phyloP scores from a whole-genome alignment of 2,888 invertebrate genomes.

The Anodontia alba region DNA sequence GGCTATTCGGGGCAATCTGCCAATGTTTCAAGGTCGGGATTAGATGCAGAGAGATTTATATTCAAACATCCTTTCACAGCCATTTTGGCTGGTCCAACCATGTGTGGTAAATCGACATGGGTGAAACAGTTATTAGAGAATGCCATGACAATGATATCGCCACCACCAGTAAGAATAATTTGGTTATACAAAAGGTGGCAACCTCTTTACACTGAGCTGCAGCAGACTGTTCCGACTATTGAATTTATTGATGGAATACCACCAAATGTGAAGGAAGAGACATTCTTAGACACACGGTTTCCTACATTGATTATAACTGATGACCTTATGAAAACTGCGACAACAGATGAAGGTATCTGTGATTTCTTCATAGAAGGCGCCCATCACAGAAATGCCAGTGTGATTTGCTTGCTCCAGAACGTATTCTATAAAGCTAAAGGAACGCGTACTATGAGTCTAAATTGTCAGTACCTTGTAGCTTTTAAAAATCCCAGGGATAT shows the following conservation, averaged over 20 bases:
- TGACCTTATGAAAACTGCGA: conserved; percentile 1
- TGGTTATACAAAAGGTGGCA: conserved; percentile 7
- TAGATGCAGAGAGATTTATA: neutral
- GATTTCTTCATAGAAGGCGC: neutral
- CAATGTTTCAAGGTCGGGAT: neutral
- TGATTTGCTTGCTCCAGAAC: neutral
- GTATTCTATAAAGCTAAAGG: conserved; percentile 4
- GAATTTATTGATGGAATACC: conserved; percentile 5
- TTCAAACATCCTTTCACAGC: conserved; percentile 8
- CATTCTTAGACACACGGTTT: neutral
- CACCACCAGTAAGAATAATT: neutral
- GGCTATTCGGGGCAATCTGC: neutral
- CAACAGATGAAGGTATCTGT: neutral
- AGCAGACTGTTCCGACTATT: neutral
- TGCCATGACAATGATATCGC: neutral
- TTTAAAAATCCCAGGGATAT: neutral
- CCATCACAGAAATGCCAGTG: neutral
- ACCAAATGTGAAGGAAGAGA: neutral
- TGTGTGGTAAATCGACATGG: conserved; percentile 8
- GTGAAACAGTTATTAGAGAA: neutral
- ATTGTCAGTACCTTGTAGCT: neutral
- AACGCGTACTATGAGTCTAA: neutral
- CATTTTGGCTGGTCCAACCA: neutral
- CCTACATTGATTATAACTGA: neutral
- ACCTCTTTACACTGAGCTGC: neutral